Percentiles rank a stretch among this genome's conserved stretches.
Evolutionary conservation across 2,797 vertebrate genomes (phyloP).

Genomic region (Moxostoma hubbsi): DNA sequence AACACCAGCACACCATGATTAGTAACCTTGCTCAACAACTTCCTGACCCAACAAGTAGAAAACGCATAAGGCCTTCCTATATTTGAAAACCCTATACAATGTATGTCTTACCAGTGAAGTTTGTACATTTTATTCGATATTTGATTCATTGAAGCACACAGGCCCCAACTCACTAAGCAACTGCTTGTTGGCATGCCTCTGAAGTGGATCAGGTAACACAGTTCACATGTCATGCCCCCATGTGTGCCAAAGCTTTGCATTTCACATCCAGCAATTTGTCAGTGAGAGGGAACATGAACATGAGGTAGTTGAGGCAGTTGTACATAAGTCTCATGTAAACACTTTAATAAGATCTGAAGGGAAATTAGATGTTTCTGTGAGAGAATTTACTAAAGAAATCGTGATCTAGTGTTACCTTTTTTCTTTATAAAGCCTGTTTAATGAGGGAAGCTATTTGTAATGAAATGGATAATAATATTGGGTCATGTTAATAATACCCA

Average conservation of each 20-base stretch:
- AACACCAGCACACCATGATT: constrained; percentile 50
- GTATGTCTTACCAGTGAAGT: no score
- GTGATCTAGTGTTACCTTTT: background rate
- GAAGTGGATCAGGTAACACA: constrained; percentile 44
- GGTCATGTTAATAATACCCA: no score
- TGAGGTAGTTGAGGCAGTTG: background rate
- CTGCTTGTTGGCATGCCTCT: constrained; percentile 53
- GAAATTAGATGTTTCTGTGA: background rate
- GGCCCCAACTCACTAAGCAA: constrained; percentile 51
- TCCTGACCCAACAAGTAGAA: constrained; percentile 18
- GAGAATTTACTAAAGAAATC: no score
- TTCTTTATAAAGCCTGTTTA: background rate
- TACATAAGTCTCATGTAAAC: constrained; percentile 4
- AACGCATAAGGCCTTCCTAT: no score
- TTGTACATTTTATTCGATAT: constrained; percentile 26
- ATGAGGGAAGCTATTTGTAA: background rate
- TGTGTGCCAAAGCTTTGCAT: constrained; percentile 48
- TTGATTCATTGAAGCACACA: constrained; percentile 38
- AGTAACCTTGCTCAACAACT: constrained; percentile 35
- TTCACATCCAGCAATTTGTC: constrained; percentile 33
- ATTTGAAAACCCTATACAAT: no score
- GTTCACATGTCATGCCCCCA: constrained; percentile 51
- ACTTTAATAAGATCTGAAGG: background rate
- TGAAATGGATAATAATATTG: no score
- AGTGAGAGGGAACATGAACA: constrained; percentile 24